These are phyloP conservation scores for Heliothis peltigera DNA, from an alignment of 2,888 invertebrate genomes.

Conservation along the genomic window DNA sequence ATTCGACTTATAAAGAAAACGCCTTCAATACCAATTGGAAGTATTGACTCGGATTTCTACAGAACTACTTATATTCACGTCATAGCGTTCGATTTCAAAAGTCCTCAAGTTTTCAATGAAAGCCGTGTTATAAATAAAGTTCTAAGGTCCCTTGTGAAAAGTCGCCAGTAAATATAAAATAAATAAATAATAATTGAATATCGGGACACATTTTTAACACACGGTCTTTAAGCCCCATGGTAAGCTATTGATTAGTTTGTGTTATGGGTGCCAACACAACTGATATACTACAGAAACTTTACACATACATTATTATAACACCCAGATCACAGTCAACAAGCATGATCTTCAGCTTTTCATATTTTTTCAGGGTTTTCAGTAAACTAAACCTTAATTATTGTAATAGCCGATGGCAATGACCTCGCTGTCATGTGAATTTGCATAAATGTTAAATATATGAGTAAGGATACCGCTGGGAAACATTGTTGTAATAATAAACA, in stretches of 20 bases:
- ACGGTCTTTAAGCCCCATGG: too few relatives aligned
- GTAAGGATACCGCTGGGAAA: slow-evolving; percentile 40
- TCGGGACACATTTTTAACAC: too few relatives aligned
- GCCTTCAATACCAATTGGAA: slow-evolving; percentile 6
- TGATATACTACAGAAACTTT: too few relatives aligned
- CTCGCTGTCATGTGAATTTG: slow-evolving; percentile 21
- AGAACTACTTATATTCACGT: neutral
- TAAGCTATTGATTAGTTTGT: too few relatives aligned
- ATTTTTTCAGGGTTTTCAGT: too few relatives aligned
- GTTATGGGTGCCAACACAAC: too few relatives aligned
- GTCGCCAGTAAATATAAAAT: neutral
- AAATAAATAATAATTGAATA: too few relatives aligned
- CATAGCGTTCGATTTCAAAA: slow-evolving; percentile 13
- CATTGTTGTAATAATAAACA: slow-evolving; percentile 44
- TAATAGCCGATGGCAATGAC: slow-evolving; percentile 13
- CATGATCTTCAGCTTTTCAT: too few relatives aligned
- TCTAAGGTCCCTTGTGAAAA: neutral
- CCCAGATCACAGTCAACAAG: too few relatives aligned
- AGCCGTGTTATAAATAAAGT: neutral
- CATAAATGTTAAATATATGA: slow-evolving; percentile 29
- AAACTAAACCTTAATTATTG: slow-evolving; percentile 4
- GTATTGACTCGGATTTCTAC: neutral
- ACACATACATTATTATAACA: too few relatives aligned
- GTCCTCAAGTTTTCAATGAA: slow-evolving; percentile 11
- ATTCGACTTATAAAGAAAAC: neutral